phyloP scores from a whole-genome alignment of 2,113 vertebrate genomes.

The Climacteris rufus region DNA sequence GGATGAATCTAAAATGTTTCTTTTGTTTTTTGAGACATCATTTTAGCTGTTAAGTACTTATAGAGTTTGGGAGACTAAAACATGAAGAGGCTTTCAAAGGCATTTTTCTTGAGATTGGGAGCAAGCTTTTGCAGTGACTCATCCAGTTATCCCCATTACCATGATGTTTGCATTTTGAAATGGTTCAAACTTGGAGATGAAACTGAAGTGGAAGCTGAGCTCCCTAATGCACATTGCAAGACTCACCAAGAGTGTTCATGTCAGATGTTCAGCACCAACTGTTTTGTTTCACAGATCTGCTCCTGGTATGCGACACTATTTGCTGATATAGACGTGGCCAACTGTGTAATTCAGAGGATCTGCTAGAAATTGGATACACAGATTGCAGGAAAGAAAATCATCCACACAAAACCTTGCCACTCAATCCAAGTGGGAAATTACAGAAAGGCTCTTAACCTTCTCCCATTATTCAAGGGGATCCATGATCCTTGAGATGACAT shows the following conservation, averaged over 20 bases:
- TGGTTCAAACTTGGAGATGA: background rate
- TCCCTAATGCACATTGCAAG: background rate
- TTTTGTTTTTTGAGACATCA: background rate
- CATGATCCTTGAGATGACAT: background rate
- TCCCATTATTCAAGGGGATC: background rate
- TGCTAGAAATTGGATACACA: background rate
- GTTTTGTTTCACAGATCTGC: background rate
- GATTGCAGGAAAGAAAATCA: background rate
- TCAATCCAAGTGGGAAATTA: background rate
- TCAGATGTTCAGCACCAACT: background rate
- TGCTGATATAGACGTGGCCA: background rate
- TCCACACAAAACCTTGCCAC: background rate
- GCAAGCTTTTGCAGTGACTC: background rate
- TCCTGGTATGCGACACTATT: background rate
- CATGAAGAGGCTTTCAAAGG: background rate
- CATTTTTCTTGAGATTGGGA: background rate
- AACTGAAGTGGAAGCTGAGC: background rate
- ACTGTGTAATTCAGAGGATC: background rate
- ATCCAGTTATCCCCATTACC: background rate
- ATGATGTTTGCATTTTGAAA: background rate
- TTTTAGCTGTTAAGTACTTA: background rate
- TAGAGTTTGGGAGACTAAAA: background rate
- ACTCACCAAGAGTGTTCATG: background rate
- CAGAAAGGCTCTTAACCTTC: background rate
- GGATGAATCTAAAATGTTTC: background rate